Conservation (phyloP, 2,113 vertebrate genomes). For the Macaca nemestrina region DNA sequence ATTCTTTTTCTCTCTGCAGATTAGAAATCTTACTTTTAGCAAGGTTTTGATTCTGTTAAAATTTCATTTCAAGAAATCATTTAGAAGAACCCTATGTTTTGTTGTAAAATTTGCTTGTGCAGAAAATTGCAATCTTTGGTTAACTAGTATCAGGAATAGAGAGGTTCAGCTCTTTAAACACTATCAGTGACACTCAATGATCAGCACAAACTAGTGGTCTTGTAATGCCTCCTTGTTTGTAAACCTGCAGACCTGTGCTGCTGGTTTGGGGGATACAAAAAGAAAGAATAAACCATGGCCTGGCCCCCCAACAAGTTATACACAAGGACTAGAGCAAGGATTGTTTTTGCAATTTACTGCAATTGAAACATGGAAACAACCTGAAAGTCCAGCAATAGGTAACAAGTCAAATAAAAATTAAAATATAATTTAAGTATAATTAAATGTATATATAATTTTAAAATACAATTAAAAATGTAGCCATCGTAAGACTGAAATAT, state of each 20-base stretch:
- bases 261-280: neutral
- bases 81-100: neutral
- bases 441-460: no score
- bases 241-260: neutral
- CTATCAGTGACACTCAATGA: neutral
- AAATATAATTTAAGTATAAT: no score
- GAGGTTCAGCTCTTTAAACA: neutral
- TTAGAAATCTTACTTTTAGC: neutral
- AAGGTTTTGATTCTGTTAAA: slow-evolving; percentile 17
- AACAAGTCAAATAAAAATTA: neutral
- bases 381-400: neutral
- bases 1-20: neutral
- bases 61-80: neutral
- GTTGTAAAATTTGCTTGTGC: neutral
- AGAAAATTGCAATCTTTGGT: neutral
- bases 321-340: neutral
- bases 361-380: neutral
- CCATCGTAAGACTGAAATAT: neutral
- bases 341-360: neutral
- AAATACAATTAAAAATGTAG: neutral
- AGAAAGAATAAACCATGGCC: neutral
- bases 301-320: neutral
- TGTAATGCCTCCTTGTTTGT: neutral
- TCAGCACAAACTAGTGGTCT: neutral
- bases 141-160: neutral